A percentile compares a stretch with the other conserved stretches of the same genome.
Evolutionary conservation across 2,113 vertebrate genomes (phyloP).

Genomic region (Planiliza haematocheilus): DNA sequence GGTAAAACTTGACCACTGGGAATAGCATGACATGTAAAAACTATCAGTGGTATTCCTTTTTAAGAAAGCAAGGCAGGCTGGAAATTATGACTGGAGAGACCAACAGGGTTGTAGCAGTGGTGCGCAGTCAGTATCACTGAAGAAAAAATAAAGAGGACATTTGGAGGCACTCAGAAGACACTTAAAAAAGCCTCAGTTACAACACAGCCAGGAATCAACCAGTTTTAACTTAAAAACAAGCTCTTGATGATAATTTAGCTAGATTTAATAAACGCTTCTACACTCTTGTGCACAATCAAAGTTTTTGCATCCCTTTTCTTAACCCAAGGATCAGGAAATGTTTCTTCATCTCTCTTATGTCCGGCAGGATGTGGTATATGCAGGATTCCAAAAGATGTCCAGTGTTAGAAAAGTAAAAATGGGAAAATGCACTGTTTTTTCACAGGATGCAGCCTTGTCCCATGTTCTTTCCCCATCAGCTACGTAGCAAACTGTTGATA

Average conservation of each 20-base stretch:
- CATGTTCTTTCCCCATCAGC: slow-evolving; percentile 58
- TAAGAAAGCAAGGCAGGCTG: background rate
- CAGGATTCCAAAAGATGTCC: slow-evolving; percentile 54
- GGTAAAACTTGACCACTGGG: too few relatives aligned
- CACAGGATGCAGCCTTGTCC: slow-evolving; percentile 39
- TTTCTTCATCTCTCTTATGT: slow-evolving; percentile 15
- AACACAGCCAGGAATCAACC: slow-evolving; percentile 1
- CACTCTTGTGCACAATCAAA: slow-evolving; percentile 4
- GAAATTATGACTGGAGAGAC: slow-evolving; percentile 5
- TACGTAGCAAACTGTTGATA: slow-evolving; percentile 98
- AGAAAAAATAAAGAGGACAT: slow-evolving; percentile 4
- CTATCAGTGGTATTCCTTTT: slow-evolving; percentile 5
- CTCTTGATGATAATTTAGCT: slow-evolving; percentile 1
- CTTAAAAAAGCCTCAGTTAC: slow-evolving; percentile 9
- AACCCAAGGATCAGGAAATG: slow-evolving; percentile 7
- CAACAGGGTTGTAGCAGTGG: background rate
- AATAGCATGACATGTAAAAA: slow-evolving; percentile 20
- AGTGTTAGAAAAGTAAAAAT: slow-evolving; percentile 49
- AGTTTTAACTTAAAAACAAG: slow-evolving; percentile 5
- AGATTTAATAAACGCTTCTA: slow-evolving; percentile 20
- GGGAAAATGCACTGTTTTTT: slow-evolving; percentile 28
- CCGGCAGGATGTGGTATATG: background rate
- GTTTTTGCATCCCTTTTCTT: background rate
- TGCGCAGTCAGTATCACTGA: background rate
- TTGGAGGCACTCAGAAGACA: slow-evolving; percentile 19